A percentile compares a stretch with the other conserved stretches of the same genome.
Evolutionary conservation across 1,140 invertebrate species (phyloP).

Genomic region (Magallana angulata): DNA sequence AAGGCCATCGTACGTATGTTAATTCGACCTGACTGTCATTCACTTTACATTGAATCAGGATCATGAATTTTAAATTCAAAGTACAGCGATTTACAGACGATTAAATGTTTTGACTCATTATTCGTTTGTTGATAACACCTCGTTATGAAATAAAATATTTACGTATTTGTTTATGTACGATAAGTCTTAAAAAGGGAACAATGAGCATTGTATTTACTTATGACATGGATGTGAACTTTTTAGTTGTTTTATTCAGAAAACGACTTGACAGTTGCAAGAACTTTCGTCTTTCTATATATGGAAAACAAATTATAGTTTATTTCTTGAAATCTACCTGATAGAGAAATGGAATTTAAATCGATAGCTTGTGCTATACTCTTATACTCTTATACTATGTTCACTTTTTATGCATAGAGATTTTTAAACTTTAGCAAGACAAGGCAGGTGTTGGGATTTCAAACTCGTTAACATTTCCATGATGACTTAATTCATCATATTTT

Average conservation of each 20-base stretch:
- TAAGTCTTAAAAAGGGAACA: not conserved
- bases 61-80: not conserved
- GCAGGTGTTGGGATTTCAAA: not conserved
- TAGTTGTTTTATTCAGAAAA: no score
- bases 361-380: no score
- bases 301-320: no score
- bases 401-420: no score
- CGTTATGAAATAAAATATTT: not conserved
- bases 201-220: not conserved
- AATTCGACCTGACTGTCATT: not conserved
- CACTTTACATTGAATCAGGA: not conserved
- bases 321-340: no score
- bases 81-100: not conserved
- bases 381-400: no score
- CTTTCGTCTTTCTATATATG: no score
- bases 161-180: not conserved
- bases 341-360: no score
- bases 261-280: no score
- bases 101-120: not conserved
- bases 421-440: not conserved
- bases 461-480: slow-evolving; percentile 31
- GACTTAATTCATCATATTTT: slow-evolving; percentile 23
- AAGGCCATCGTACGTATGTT: slow-evolving; percentile 24
- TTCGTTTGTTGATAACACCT: not conserved
- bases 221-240: not conserved